phyloP scores from a whole-genome alignment of 1,140 invertebrate genomes.

The Lucilia cuprina region DNA sequence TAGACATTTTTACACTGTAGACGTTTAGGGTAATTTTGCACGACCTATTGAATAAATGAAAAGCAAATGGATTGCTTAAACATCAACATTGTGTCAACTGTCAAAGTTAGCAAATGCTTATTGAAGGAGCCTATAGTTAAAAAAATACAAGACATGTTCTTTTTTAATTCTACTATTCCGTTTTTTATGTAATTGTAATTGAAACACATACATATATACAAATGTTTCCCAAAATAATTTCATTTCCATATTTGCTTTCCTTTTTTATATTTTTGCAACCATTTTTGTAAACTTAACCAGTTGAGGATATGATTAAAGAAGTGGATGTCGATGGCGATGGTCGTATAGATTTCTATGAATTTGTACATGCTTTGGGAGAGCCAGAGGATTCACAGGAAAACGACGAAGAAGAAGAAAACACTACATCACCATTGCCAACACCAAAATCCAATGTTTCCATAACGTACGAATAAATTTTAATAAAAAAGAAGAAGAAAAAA shows the following conservation, averaged over 20 bases:
- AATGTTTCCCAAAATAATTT: neutral
- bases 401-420: constrained; percentile 75
- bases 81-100: too few species aligned
- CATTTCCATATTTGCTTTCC: neutral
- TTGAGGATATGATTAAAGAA: constrained; percentile 93
- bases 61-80: too few species aligned
- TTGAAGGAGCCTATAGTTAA: too few species aligned
- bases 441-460: constrained; percentile 55
- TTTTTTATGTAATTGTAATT: too few species aligned
- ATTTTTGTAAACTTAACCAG: constrained; percentile 64
- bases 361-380: constrained; percentile 82
- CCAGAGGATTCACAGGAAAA: constrained; percentile 82
- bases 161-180: too few species aligned
- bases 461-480: constrained; percentile 46
- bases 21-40: too few species aligned
- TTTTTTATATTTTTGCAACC: neutral
- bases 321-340: constrained; percentile 90
- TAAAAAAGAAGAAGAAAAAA: neutral
- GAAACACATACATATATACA: too few species aligned
- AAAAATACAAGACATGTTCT: too few species aligned
- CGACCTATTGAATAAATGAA: too few species aligned
- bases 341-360: constrained; percentile 89
- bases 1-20: too few species aligned
- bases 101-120: too few species aligned
- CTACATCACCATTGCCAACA: constrained; percentile 60